Conservation (phyloP, 2,113 vertebrate genomes). For the Malurus cyaneus region DNA sequence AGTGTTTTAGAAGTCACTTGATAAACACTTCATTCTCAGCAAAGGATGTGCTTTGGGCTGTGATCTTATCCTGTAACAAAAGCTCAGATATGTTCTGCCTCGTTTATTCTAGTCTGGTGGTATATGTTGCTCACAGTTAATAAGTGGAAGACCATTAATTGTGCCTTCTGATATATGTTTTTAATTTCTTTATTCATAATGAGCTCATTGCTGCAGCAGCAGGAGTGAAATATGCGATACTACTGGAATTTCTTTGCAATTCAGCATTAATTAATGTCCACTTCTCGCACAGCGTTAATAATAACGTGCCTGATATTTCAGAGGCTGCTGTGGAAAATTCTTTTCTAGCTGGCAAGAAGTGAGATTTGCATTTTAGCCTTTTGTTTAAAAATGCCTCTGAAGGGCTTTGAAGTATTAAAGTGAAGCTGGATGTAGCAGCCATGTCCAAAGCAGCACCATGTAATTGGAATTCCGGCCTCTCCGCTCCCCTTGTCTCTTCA, state of each 20-base stretch:
- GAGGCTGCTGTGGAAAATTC: not conserved
- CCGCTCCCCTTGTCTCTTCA: not conserved
- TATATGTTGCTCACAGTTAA: not conserved
- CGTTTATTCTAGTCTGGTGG: not conserved
- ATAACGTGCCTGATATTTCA: not conserved
- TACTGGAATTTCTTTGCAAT: conserved; percentile 42
- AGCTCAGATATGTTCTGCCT: not conserved
- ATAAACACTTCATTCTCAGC: not conserved
- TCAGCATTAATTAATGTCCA: conserved; percentile 60
- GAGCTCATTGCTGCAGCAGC: conserved; percentile 16
- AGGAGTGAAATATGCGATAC: conserved; percentile 44
- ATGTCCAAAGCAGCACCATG: not conserved
- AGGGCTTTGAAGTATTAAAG: not conserved
- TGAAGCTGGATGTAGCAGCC: not conserved
- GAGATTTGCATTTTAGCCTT: conserved; percentile 18
- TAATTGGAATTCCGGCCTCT: not conserved
- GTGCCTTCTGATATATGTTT: conserved; percentile 52
- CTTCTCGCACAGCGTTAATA: conserved; percentile 1
- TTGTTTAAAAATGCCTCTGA: not conserved
- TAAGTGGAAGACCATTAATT: conserved; percentile 22
- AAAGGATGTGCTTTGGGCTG: not conserved
- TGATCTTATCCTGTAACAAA: conserved; percentile 8
- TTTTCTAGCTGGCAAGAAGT: not conserved
- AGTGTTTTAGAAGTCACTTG: not conserved
- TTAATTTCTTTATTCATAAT: conserved; percentile 55